Conservation (phyloP, 2,113 vertebrate genomes). For the Entomyzon cyanotis region DNA sequence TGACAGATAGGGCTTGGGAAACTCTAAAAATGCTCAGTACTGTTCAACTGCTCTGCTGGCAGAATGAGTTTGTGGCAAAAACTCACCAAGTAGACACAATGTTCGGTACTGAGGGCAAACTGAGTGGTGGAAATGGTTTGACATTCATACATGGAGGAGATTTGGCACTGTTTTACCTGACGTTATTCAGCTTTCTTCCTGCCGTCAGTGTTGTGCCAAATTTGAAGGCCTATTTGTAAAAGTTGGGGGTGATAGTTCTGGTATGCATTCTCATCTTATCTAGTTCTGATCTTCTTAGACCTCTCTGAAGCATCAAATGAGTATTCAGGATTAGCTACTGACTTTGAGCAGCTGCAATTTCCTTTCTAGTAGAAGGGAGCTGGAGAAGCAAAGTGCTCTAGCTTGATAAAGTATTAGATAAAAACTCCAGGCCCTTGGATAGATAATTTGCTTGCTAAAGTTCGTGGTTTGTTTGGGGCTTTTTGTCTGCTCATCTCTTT, state of each 20-base stretch:
- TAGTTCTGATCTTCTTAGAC: background rate
- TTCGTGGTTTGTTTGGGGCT: background rate
- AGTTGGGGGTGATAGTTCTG: background rate
- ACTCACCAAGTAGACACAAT: background rate
- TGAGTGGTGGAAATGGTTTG: background rate
- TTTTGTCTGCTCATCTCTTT: background rate
- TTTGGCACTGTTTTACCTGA: background rate
- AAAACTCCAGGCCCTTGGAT: background rate
- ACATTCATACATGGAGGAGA: background rate
- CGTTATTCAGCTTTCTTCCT: background rate
- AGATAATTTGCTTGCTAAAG: background rate
- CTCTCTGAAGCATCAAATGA: background rate
- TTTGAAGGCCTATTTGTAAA: background rate
- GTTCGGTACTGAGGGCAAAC: background rate
- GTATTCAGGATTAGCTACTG: background rate
- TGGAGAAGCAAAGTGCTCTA: background rate
- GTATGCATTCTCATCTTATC: background rate
- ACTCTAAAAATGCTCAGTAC: rapidly evolving
- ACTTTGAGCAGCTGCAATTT: background rate
- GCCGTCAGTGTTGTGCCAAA: background rate
- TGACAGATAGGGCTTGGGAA: rapidly evolving
- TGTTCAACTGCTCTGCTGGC: background rate
- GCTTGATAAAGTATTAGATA: background rate
- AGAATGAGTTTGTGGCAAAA: background rate
- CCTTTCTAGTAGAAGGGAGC: background rate